Conservation (phyloP, 2,888 invertebrate genomes). For the Ecdyonurus torrentis region DNA sequence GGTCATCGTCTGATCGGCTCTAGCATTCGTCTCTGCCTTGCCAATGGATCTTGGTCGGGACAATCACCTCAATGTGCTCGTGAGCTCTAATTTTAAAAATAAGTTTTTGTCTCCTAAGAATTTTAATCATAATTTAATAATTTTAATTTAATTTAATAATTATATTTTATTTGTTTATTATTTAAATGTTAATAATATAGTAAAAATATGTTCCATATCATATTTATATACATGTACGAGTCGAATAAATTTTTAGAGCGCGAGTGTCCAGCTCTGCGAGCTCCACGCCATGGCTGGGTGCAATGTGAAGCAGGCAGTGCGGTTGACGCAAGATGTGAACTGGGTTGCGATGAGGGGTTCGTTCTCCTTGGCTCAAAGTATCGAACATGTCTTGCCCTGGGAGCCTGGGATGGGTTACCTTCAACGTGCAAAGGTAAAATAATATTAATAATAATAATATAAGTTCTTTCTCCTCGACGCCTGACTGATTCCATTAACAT, state of each 20-base stretch:
- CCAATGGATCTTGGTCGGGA: slow-evolving; percentile 49
- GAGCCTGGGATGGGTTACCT: slow-evolving; percentile 49
- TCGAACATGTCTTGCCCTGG: slow-evolving; percentile 45
- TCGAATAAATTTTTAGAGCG: not conserved
- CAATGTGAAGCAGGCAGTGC: slow-evolving; percentile 15
- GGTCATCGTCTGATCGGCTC: slow-evolving; percentile 33
- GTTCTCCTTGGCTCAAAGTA: slow-evolving; percentile 42
- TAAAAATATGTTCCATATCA: too few species aligned
- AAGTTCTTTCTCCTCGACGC: too few species aligned
- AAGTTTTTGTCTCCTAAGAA: too few species aligned
- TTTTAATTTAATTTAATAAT: not conserved
- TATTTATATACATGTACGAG: too few species aligned
- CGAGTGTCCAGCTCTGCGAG: slow-evolving; percentile 18
- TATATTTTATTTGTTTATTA: not conserved
- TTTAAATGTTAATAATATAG: not conserved
- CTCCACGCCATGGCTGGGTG: slow-evolving; percentile 19
- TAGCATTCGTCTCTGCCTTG: slow-evolving; percentile 43
- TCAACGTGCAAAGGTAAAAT: slow-evolving; percentile 38
- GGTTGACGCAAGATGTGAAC: slow-evolving; percentile 46
- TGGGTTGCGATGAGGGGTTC: slow-evolving; percentile 43
- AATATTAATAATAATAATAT: too few species aligned
- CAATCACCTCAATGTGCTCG: slow-evolving; percentile 40
- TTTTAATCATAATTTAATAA: not conserved
- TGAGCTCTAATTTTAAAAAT: slow-evolving; percentile 22
- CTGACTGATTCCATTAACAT: too few species aligned